These are phyloP conservation scores for Chelmon rostratus DNA, from an alignment of 2,797 vertebrate species.

Conservation along the genomic window DNA sequence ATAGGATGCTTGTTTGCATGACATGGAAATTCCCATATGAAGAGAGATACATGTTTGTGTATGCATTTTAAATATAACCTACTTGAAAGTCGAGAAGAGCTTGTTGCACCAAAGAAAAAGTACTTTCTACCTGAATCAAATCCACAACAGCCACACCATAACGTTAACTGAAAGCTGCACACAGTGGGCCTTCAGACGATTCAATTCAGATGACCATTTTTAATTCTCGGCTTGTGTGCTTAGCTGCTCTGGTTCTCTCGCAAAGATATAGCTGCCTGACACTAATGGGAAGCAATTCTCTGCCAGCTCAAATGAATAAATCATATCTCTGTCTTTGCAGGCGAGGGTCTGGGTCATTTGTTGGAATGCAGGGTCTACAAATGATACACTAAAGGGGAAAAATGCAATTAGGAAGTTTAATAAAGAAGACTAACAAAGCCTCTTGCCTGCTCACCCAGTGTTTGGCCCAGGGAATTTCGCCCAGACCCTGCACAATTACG, in stretches of 20 bases:
- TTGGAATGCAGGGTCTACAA: conserved; percentile 78
- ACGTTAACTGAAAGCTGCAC: conserved; percentile 44
- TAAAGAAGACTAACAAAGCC: conserved; percentile 78
- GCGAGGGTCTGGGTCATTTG: conserved; percentile 76
- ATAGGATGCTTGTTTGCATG: conserved; percentile 13
- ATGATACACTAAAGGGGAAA: conserved; percentile 80
- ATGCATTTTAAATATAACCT: conserved; percentile 15
- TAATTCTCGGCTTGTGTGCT: conserved; percentile 52
- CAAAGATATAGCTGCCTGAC: conserved; percentile 46
- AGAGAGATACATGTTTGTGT: neutral
- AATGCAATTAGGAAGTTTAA: conserved; percentile 85
- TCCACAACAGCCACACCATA: neutral
- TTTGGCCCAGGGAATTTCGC: conserved; percentile 72
- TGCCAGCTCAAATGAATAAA: conserved; percentile 77
- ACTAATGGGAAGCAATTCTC: conserved; percentile 69
- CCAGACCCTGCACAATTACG: conserved; percentile 71
- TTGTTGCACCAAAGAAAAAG: conserved; percentile 8
- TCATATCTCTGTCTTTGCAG: conserved; percentile 77
- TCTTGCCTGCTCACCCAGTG: conserved; percentile 40
- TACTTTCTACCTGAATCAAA: conserved; percentile 10
- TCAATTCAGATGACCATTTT: conserved; percentile 50
- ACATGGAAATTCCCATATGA: neutral
- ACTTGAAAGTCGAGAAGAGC: neutral
- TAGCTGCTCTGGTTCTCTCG: conserved; percentile 34
- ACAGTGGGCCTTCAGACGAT: conserved; percentile 13